Evolutionary conservation across 2,113 vertebrate genomes (phyloP).

Genomic region (Oplegnathus fasciatus): DNA sequence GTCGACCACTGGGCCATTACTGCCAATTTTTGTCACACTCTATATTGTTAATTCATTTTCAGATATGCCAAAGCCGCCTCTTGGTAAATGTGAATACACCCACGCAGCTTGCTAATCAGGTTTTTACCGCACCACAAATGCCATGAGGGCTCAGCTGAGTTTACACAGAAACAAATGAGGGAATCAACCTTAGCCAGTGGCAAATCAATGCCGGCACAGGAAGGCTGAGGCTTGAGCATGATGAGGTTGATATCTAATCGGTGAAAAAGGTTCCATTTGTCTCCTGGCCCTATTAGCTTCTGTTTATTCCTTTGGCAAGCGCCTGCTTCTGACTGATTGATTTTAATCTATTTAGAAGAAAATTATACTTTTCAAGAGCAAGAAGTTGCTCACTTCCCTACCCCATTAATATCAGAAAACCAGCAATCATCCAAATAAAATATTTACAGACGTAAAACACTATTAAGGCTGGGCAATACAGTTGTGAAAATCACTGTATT

Average conservation of each 20-base stretch:
- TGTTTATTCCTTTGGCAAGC: neutral
- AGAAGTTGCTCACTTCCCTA: neutral
- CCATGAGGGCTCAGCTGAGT: constrained; percentile 73
- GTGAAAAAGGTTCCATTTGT: constrained; percentile 41
- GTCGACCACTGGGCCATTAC: neutral
- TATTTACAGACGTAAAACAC: neutral
- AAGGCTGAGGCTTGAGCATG: constrained; percentile 28
- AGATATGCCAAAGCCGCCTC: constrained; percentile 21
- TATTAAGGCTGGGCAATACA: neutral
- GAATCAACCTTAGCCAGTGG: constrained; percentile 58
- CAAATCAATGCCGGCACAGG: constrained; percentile 51
- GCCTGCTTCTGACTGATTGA: neutral
- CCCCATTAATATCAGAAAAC: neutral
- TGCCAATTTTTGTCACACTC: neutral
- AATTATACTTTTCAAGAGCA: constrained; percentile 13
- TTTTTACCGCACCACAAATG: constrained; percentile 69
- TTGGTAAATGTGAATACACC: constrained; percentile 43
- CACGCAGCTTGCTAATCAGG: constrained; percentile 70
- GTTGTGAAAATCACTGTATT: neutral
- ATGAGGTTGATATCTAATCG: constrained; percentile 48
- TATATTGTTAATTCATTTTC: constrained; percentile 9
- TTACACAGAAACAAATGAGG: constrained; percentile 79
- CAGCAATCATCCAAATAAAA: neutral
- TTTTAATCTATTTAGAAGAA: constrained; percentile 22
- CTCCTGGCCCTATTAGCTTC: constrained; percentile 17